phyloP scores from a whole-genome alignment of 2,797 vertebrate genomes.

The Cichlasoma orientale region DNA sequence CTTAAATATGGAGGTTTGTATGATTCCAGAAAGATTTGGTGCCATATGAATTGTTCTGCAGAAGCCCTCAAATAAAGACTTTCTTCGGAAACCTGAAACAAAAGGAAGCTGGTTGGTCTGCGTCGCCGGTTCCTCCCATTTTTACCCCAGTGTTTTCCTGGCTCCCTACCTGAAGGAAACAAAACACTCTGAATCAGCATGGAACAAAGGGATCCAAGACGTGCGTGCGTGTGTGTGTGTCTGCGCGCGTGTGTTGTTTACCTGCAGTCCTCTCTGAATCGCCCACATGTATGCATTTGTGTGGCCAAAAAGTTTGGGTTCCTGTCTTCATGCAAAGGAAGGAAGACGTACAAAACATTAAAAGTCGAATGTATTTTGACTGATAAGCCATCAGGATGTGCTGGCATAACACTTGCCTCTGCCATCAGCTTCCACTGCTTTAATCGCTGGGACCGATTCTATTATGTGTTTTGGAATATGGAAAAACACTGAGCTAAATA shows the following conservation, averaged over 20 bases:
- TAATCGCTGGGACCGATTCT: background rate
- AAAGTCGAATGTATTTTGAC: background rate
- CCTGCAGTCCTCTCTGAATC: background rate
- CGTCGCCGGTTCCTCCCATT: constrained; percentile 58
- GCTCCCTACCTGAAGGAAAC: constrained; percentile 55
- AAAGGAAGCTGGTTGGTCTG: constrained; percentile 54
- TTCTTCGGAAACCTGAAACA: constrained; percentile 34
- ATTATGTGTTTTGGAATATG: background rate
- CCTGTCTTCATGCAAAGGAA: constrained; percentile 43
- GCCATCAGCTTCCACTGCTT: background rate
- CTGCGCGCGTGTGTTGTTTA: background rate
- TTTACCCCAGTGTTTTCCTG: constrained; percentile 58
- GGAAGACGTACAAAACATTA: constrained; percentile 21
- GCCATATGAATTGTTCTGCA: constrained; percentile 16
- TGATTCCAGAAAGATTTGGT: constrained; percentile 18
- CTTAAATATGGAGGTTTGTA: background rate
- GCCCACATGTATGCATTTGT: background rate
- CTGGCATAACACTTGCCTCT: background rate
- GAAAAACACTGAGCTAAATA: background rate
- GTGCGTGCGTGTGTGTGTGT: background rate
- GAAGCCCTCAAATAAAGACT: constrained; percentile 8
- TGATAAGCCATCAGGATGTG: constrained; percentile 3
- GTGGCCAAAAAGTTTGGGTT: constrained; percentile 24
- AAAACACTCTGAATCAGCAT: constrained; percentile 62
- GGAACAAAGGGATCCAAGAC: constrained; percentile 60